Evolutionary conservation across 2,888 invertebrate genomes (phyloP).

Genomic region (Cyclophora punctaria): DNA sequence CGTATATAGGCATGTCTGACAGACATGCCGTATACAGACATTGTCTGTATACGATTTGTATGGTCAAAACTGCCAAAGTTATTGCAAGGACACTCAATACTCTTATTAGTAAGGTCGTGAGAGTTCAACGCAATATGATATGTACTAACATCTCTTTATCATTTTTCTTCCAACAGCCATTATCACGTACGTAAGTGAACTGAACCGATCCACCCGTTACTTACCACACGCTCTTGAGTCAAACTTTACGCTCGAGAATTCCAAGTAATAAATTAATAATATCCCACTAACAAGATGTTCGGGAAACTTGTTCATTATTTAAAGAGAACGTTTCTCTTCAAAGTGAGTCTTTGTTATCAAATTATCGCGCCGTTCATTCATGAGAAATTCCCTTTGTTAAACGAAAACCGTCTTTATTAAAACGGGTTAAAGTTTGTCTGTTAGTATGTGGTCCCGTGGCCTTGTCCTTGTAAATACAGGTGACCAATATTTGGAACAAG

Average conservation of each 20-base stretch:
- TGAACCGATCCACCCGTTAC: too few species aligned
- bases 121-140: too few species aligned
- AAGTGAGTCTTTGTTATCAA: slow-evolving; percentile 49
- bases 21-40: too few species aligned
- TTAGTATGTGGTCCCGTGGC: slow-evolving; percentile 30
- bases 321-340: slow-evolving; percentile 27
- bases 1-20: too few species aligned
- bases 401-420: slow-evolving; percentile 5
- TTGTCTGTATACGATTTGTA: too few species aligned
- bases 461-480: slow-evolving; percentile 15
- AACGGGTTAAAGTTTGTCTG: slow-evolving; percentile 2
- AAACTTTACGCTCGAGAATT: slow-evolving; percentile 21
- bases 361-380: slow-evolving; percentile 41
- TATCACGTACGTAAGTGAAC: too few species aligned
- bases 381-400: slow-evolving; percentile 6
- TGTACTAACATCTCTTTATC: too few species aligned
- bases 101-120: too few species aligned
- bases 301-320: slow-evolving; percentile 50
- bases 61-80: too few species aligned
- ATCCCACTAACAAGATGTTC: slow-evolving; percentile 46
- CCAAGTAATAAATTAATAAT: slow-evolving; percentile 49
- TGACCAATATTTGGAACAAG: slow-evolving; percentile 17
- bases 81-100: too few species aligned
- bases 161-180: too few species aligned
- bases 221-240: not conserved